Evolutionary conservation across 2,888 invertebrate species (phyloP).

Genomic region (Taphrorychus bicolor): DNA sequence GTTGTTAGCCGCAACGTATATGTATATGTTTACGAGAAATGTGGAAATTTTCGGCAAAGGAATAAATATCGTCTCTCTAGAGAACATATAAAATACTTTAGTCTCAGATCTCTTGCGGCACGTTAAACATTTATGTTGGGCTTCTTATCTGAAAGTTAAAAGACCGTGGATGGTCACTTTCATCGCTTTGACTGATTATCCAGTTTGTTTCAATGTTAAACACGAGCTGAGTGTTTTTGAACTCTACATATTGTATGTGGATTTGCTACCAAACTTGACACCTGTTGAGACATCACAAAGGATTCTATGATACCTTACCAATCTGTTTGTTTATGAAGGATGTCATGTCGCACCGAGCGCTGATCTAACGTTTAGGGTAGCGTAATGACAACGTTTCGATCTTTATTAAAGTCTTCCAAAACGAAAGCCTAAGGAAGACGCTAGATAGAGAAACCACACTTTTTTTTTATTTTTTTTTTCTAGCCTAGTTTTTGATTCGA

Average conservation of each 20-base stretch:
- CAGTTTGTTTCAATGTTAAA: background rate
- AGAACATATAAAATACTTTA: constrained; percentile 25
- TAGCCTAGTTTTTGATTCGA: too few species aligned
- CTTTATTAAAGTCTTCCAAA: too few species aligned
- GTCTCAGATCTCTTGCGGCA: constrained; percentile 4
- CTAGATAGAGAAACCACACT: too few species aligned
- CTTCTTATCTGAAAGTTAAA: constrained; percentile 18
- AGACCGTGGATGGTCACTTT: background rate
- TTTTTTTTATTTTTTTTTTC: too few species aligned
- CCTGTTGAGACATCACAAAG: too few species aligned
- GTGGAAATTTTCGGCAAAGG: constrained; percentile 33
- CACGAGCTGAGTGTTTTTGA: background rate
- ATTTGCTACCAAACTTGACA: background rate
- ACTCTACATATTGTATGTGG: background rate
- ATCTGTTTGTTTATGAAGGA: too few species aligned
- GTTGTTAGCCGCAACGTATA: constrained; percentile 32
- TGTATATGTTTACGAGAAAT: constrained; percentile 38
- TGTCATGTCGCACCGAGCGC: too few species aligned
- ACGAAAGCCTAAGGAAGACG: too few species aligned
- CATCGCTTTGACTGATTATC: background rate
- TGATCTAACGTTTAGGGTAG: too few species aligned
- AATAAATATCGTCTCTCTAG: constrained; percentile 22
- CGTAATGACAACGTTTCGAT: too few species aligned
- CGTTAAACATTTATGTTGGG: constrained; percentile 1
- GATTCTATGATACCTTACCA: too few species aligned